A percentile compares a stretch with the other conserved stretches of the same genome.
phyloP scores from a whole-genome alignment of 2,113 vertebrate species.

The Donacobius atricapilla region DNA sequence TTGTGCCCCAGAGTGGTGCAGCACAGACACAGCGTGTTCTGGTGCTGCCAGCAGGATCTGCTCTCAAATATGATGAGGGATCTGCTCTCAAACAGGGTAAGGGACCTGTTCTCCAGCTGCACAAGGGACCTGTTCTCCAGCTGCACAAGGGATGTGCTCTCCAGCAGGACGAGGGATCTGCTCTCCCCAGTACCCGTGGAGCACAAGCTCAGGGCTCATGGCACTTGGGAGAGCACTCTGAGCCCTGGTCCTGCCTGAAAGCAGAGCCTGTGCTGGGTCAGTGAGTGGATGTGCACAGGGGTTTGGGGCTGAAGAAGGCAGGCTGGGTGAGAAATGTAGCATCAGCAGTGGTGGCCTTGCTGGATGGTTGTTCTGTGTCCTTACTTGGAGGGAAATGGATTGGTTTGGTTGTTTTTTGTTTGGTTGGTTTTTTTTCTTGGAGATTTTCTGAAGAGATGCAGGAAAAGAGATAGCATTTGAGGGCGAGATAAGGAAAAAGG shows the following conservation, averaged over 20 bases:
- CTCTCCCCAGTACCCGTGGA: neutral
- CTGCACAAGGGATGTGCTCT: neutral
- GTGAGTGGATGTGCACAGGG: rapidly evolving
- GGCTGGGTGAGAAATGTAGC: neutral
- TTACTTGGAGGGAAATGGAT: neutral
- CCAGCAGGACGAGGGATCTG: neutral
- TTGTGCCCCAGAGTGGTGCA: neutral
- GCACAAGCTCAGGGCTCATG: neutral
- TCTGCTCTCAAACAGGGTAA: neutral
- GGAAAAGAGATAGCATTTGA: neutral
- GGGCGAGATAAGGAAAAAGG: neutral
- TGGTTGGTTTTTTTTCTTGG: no score
- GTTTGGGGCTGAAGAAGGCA: neutral
- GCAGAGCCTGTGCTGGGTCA: neutral
- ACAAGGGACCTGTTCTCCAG: neutral
- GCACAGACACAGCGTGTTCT: neutral
- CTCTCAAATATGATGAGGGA: neutral
- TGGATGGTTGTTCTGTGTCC: neutral
- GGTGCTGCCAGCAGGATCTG: neutral
- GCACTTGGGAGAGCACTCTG: neutral
- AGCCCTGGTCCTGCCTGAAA: neutral
- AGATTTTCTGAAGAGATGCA: neutral
- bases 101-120: neutral
- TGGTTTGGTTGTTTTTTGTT: neutral
- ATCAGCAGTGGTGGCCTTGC: neutral